Evolutionary conservation across 2,888 invertebrate species (phyloP), one percentile per base, ranked within the genome.

Genomic region (Eilema depressum): DNA sequence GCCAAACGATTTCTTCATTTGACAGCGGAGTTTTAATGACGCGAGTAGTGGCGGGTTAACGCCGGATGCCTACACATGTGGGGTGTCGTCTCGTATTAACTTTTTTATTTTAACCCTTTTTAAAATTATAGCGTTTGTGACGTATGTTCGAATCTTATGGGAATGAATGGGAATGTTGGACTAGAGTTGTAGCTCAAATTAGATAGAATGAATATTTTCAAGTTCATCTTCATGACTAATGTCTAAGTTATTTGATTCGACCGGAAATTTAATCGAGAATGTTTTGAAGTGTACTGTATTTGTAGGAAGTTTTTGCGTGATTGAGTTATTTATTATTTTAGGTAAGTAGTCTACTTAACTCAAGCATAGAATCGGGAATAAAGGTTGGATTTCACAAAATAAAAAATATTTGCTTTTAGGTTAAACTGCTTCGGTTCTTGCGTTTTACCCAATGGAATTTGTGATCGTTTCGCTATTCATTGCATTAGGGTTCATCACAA

Each of bases 21-120:
- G 92, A 91, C 92, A 90, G 91, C 86, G 82, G 80, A 83, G 83
- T 84, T 89, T 87, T 91, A 93, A 92, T 91, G 93, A 88, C 86
- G 84, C 84, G 85, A 73, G 69, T 59, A 66, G 41, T 53, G 64
- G 57, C 68, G 71, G 65, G 68, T 68, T 71, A 69, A 73, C 66
- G 77, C 84, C 85, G 83, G 84, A 80, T 86, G 84, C 78, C 74
- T 79, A 75, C 84, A 84, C 85, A 89, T 86, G 88, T 88, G 83
- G 78, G 88, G 86, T 88, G 90, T 89, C 89, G 85, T 86, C 86
- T 83, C 81, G 81, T 86, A 88, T 89, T 83, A 87, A 86, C 89
- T 89, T 91, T 93, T 93, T 93, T 92, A 84, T 91, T 87, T 91
- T 89, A 93, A 92, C 93, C 93, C 92, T 93, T 93, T 66, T 83